A percentile compares a stretch with the other conserved stretches of the same genome.
These are phyloP conservation scores for Hoplostethus mediterraneus DNA, from an alignment of 2,797 vertebrate genomes.

Conservation along the genomic window DNA sequence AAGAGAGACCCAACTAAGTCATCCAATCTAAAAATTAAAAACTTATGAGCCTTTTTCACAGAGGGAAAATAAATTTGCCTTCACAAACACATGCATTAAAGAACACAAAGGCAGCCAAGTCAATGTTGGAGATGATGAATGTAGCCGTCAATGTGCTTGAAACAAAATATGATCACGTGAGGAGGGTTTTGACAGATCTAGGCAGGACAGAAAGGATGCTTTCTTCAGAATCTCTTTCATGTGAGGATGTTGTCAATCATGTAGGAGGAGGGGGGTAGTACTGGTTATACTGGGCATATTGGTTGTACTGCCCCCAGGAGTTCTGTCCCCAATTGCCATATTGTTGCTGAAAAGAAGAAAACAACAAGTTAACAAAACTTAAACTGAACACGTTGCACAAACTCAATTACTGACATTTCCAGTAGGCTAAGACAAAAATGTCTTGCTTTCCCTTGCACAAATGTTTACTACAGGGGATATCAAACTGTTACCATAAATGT, in stretches of 20 bases:
- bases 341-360: constrained; percentile 73
- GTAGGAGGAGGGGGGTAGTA: constrained; percentile 97
- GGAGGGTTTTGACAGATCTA: constrained; percentile 13
- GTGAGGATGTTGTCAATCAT: constrained; percentile 79
- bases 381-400: background rate
- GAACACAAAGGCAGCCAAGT: constrained; percentile 58
- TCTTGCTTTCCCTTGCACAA: background rate
- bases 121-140: constrained; percentile 50
- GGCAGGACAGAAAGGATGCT: constrained; percentile 55
- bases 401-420: background rate
- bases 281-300: constrained; percentile 91
- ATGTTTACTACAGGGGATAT: background rate
- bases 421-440: background rate
- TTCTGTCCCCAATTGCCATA: constrained; percentile 93
- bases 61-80: constrained; percentile 54
- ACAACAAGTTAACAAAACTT: accelerated
- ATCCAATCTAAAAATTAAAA: constrained; percentile 64
- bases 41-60: constrained; percentile 53
- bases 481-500: background rate
- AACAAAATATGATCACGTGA: constrained; percentile 39
- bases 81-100: constrained; percentile 74
- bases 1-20: constrained; percentile 69
- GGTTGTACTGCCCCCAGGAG: constrained; percentile 91
- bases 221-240: constrained; percentile 52
- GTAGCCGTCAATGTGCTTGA: constrained; percentile 36